phyloP scores from a whole-genome alignment of 2,888 invertebrate species.

The Platypus cylindrus region DNA sequence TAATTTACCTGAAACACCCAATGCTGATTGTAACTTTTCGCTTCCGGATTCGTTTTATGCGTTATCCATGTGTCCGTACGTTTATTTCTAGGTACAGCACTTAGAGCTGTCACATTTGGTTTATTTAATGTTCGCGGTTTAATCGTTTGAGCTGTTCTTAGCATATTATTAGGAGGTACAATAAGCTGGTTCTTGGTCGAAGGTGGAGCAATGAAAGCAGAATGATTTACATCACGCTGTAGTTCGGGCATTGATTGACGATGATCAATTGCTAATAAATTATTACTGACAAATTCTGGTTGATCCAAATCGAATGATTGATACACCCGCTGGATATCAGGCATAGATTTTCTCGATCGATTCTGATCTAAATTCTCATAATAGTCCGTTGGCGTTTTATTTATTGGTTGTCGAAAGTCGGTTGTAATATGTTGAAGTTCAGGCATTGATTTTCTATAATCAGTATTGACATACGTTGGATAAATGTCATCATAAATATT shows the following conservation, averaged over 20 bases:
- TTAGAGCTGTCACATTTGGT: slow-evolving; percentile 40
- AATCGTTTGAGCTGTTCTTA: slow-evolving; percentile 31
- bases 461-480: slow-evolving; percentile 19
- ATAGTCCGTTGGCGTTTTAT: slow-evolving; percentile 20
- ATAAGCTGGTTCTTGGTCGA: slow-evolving; percentile 34
- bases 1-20: slow-evolving; percentile 71
- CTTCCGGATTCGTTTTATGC: slow-evolving; percentile 43
- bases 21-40: slow-evolving; percentile 60
- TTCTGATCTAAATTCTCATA: slow-evolving; percentile 19
- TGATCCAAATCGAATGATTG: slow-evolving; percentile 18
- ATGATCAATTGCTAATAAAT: slow-evolving; percentile 18
- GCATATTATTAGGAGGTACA: slow-evolving; percentile 44
- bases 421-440: slow-evolving; percentile 26
- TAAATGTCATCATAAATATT: slow-evolving; percentile 30
- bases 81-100: slow-evolving; percentile 67
- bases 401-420: slow-evolving; percentile 22
- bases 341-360: slow-evolving; percentile 29
- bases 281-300: slow-evolving; percentile 15
- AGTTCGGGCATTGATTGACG: slow-evolving; percentile 33
- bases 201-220: slow-evolving; percentile 27
- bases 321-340: slow-evolving; percentile 29
- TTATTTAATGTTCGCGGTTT: slow-evolving; percentile 49
- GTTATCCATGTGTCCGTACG: slow-evolving; percentile 61
- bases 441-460: slow-evolving; percentile 33
- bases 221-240: slow-evolving; percentile 31